Evolutionary conservation across 1,140 invertebrate species (phyloP).

Genomic region (Meteorus sp.): DNA sequence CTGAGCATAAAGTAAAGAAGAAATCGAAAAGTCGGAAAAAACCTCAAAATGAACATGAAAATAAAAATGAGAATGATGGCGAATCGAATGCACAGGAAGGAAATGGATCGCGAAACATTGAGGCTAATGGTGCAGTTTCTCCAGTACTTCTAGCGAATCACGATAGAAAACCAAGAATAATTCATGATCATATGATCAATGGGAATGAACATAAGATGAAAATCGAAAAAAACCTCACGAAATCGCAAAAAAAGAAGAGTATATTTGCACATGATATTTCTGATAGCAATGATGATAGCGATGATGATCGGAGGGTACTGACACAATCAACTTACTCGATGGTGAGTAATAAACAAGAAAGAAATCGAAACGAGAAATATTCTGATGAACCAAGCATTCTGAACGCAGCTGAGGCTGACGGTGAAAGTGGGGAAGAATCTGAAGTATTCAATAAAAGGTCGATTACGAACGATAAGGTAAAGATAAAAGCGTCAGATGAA

Average conservation of each 20-base stretch:
- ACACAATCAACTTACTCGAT: too few relatives aligned
- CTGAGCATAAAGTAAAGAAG: too few relatives aligned
- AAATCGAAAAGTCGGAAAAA: too few relatives aligned
- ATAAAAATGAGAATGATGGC: not conserved
- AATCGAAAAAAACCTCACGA: slow-evolving; percentile 1
- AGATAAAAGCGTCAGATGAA: too few relatives aligned
- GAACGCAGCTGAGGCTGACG: too few relatives aligned
- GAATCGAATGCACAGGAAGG: not conserved
- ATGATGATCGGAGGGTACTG: not conserved
- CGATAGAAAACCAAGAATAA: not conserved
- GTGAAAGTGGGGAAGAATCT: too few relatives aligned
- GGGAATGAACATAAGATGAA: not conserved
- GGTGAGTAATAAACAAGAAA: too few relatives aligned
- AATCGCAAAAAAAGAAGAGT: not conserved
- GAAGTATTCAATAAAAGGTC: too few relatives aligned
- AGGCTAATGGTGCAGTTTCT: not conserved
- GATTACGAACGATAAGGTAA: too few relatives aligned
- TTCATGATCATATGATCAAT: not conserved
- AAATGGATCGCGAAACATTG: not conserved
- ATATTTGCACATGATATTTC: slow-evolving; percentile 2
- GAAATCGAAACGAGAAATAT: too few relatives aligned
- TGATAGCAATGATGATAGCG: not conserved
- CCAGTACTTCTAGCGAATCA: not conserved
- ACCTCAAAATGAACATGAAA: too few relatives aligned
- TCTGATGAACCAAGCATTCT: too few relatives aligned